A percentile compares a stretch with the other conserved stretches of the same genome.
These are phyloP conservation scores for Crepidodera aurea DNA, from an alignment of 2,888 invertebrate species.

Conservation along the genomic window DNA sequence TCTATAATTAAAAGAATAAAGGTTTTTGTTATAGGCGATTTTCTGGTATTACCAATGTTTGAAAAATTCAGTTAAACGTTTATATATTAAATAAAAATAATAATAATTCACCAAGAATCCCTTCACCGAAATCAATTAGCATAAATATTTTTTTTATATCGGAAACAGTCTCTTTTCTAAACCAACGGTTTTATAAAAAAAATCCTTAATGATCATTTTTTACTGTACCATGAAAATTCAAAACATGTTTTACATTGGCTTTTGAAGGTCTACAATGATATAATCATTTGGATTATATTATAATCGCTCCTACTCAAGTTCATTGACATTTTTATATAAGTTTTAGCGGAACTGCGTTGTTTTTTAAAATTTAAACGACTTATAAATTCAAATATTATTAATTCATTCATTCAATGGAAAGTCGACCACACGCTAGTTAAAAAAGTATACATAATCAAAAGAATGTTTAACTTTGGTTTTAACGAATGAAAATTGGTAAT, in stretches of 20 bases:
- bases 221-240: constrained; percentile 14
- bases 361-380: constrained; percentile 22
- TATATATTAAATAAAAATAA: too few relatives aligned
- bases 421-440: neutral
- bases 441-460: neutral
- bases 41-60: too few relatives aligned
- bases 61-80: too few relatives aligned
- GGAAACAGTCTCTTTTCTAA: too few relatives aligned
- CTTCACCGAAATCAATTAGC: too few relatives aligned
- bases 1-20: too few relatives aligned
- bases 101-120: too few relatives aligned
- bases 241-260: constrained; percentile 18
- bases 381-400: constrained; percentile 26
- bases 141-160: too few relatives aligned
- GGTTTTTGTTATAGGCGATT: too few relatives aligned
- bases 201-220: neutral
- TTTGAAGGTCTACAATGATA: constrained; percentile 23
- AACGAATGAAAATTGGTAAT: constrained; percentile 10
- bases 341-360: constrained; percentile 26
- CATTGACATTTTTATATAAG: constrained; percentile 24
- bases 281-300: constrained; percentile 19
- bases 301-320: constrained; percentile 15
- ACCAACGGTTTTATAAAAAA: too few relatives aligned
- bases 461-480: neutral
- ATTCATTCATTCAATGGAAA: constrained; percentile 15